Evolutionary conservation across 2,797 vertebrate genomes (phyloP), one percentile per base, ranked within the genome.

Genomic region (Trachurus trachurus): DNA sequence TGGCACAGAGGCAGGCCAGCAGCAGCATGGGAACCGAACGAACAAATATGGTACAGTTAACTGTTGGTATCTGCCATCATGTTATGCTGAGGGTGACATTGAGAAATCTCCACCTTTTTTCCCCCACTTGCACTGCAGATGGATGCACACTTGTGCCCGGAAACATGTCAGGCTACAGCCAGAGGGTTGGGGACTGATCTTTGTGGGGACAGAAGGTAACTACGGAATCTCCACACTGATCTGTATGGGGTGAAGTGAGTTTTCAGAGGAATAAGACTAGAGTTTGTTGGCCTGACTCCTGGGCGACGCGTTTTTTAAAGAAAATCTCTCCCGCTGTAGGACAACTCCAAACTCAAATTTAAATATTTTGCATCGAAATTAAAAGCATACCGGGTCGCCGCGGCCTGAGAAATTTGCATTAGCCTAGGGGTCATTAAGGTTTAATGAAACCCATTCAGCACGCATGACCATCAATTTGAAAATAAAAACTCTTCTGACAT

Each of bases 21-120:
- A 42, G 66, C 63, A 67, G 57, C 66, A 50, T 9, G 26, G 56
- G 40, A 70, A 56, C 19, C 31, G 60, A 80, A 63, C 22, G 39
- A 70, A 47, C 56, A 44, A 76, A 76, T 19, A 66, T 40, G 68
- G 58, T 26, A 60, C 9, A 52, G 69, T 68, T 57, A 68, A 45
- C 54, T 59, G 68, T 8, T 52, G 44, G 53, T 42, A 17, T 71
- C 37, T 70, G 64, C 60, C 47, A 19, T 78, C 56, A 64, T 22
- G 71, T 64, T 80, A 61, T 84, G 79, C 88, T 73, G 68, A 65
- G 63, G 69, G 79, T 80, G 82, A 90, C 92, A 87, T 71, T 78
- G 82, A 87, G 89, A 89, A 89, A 82, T 89, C 81, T 88, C 72
- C 76, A 72, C 63, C 84, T 63, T 78, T 91, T 84, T 91, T 83